phyloP scores from a whole-genome alignment of 1,140 invertebrate genomes.

The Holotrichia oblita region DNA sequence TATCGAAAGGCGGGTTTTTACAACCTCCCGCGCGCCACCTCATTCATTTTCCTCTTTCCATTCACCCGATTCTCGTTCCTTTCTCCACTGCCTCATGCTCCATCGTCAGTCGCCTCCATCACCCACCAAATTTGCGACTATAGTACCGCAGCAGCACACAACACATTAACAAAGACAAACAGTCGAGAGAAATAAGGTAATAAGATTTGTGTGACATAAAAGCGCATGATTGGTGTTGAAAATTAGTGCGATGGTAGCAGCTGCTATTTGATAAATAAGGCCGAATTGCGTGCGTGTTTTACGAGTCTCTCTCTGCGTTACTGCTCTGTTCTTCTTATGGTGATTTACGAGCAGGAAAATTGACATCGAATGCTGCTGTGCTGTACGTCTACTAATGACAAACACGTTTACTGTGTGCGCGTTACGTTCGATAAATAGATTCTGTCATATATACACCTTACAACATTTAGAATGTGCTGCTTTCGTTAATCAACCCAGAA shows the following conservation, averaged over 20 bases:
- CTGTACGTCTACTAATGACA: conserved; percentile 15
- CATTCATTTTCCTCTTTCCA: background rate
- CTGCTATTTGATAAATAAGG: conserved; percentile 32
- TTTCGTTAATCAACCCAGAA: background rate
- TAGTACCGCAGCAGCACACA: background rate
- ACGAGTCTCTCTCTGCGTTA: background rate
- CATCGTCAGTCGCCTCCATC: background rate
- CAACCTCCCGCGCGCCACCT: background rate
- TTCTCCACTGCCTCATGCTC: background rate
- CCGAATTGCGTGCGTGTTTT: conserved; percentile 28
- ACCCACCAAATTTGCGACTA: background rate
- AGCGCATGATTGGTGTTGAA: conserved; percentile 34
- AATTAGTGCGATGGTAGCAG: conserved; percentile 34
- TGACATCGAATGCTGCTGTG: conserved; percentile 18
- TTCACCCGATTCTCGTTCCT: background rate
- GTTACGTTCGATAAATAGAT: conserved; percentile 10
- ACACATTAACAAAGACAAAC: conserved; percentile 33
- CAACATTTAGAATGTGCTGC: background rate
- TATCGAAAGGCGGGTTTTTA: conserved; percentile 33
- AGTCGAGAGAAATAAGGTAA: conserved; percentile 36
- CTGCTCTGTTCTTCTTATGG: conserved; percentile 25
- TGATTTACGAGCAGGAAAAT: conserved; percentile 31
- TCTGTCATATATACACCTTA: background rate
- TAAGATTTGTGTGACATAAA: conserved; percentile 33
- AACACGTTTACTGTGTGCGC: conserved; percentile 10